A percentile compares a stretch with the other conserved stretches of the same genome.
These are phyloP conservation scores for Clangula hyemalis DNA, from an alignment of 2,797 vertebrate species.

Conservation along the genomic window DNA sequence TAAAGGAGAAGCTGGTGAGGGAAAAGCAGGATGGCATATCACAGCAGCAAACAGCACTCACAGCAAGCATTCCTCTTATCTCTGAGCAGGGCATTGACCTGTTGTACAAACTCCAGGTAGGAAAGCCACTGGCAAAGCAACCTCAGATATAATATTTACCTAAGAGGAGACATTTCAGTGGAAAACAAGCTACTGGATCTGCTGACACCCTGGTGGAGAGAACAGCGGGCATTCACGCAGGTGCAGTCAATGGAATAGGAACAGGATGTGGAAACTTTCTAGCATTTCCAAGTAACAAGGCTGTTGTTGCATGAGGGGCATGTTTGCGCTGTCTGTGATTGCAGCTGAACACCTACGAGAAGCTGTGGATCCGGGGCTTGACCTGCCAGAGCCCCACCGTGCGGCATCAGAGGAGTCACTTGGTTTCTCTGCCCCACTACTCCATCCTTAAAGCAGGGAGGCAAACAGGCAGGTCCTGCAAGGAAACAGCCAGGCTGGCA, in stretches of 20 bases:
- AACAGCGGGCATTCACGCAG: slow-evolving; percentile 48
- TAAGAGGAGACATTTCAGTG: slow-evolving; percentile 61
- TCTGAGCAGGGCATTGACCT: slow-evolving; percentile 39
- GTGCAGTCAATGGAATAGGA: slow-evolving; percentile 12
- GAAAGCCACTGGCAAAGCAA: slow-evolving; percentile 65
- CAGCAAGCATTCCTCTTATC: slow-evolving; percentile 63
- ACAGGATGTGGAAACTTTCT: background rate
- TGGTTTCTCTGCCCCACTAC: background rate
- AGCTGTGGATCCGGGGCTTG: background rate
- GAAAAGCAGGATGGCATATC: background rate
- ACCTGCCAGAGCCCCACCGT: background rate
- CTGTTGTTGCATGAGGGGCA: background rate
- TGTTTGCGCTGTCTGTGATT: background rate
- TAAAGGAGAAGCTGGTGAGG: background rate
- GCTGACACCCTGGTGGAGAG: slow-evolving; percentile 51
- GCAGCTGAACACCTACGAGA: background rate
- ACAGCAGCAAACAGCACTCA: slow-evolving; percentile 19
- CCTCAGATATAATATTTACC: slow-evolving; percentile 69
- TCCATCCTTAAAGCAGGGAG: background rate
- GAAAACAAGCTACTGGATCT: slow-evolving; percentile 69
- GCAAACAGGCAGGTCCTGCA: background rate
- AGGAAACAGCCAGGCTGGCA: background rate
- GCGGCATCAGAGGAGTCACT: background rate
- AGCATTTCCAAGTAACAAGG: slow-evolving; percentile 26
- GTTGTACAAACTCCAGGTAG: slow-evolving; percentile 53